Conservation (phyloP, 2,888 invertebrate genomes). For the Eilema caniola region DNA sequence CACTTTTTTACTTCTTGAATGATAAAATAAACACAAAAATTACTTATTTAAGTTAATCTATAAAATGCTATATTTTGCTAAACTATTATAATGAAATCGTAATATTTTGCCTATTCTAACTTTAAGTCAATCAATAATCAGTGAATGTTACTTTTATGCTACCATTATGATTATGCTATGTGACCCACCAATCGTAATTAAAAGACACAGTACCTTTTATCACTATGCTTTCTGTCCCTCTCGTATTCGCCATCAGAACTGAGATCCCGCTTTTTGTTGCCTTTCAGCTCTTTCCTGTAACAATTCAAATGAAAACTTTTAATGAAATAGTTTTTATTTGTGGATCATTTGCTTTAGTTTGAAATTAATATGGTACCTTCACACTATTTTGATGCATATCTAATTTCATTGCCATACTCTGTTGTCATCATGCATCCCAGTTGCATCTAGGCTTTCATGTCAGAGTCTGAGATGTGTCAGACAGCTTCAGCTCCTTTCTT, state of each 20-base stretch:
- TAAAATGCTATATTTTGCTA: neutral
- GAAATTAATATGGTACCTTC: neutral
- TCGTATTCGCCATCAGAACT: slow-evolving; percentile 85
- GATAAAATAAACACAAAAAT: neutral
- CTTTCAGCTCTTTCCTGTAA: slow-evolving; percentile 82
- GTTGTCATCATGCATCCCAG: neutral
- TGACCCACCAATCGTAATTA: slow-evolving; percentile 15
- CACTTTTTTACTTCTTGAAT: neutral
- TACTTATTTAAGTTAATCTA: neutral
- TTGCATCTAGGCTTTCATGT: neutral
- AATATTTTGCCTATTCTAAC: neutral
- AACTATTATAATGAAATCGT: neutral
- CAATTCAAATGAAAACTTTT: slow-evolving; percentile 4
- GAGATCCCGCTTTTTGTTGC: slow-evolving; percentile 82
- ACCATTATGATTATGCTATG: neutral
- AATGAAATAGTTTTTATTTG: neutral
- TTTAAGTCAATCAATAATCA: neutral
- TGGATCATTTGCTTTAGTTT: too few relatives aligned
- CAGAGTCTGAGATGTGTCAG: too few relatives aligned
- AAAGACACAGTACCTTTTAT: slow-evolving; percentile 72
- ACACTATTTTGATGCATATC: neutral
- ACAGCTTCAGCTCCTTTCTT: too few relatives aligned
- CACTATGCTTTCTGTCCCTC: slow-evolving; percentile 82
- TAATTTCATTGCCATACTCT: neutral
- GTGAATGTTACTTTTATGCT: neutral